Percentiles rank a stretch among this genome's conserved stretches.
phyloP scores from a whole-genome alignment of 2,888 invertebrate species.

The Aleiodes testaceus region DNA sequence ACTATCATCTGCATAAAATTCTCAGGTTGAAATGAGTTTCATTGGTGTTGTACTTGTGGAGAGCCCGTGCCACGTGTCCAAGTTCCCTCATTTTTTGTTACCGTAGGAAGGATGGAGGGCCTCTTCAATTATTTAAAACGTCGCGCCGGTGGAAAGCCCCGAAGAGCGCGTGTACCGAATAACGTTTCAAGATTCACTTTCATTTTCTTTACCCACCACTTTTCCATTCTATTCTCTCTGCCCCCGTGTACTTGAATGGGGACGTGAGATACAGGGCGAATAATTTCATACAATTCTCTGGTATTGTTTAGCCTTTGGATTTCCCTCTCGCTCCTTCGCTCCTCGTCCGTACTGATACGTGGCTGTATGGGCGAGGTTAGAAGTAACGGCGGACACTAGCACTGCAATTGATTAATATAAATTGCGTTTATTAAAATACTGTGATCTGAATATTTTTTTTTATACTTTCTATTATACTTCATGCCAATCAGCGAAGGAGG shows the following conservation, averaged over 20 bases:
- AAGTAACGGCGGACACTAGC: background rate
- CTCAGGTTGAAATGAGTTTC: slow-evolving; percentile 8
- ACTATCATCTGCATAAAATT: too few relatives aligned
- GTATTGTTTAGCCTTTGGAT: background rate
- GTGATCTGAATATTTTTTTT: too few relatives aligned
- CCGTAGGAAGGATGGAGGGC: slow-evolving; percentile 37
- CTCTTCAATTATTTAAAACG: slow-evolving; percentile 65
- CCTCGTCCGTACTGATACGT: background rate
- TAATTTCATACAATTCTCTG: slow-evolving; percentile 35
- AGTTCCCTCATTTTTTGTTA: slow-evolving; percentile 25
- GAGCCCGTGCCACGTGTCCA: slow-evolving; percentile 13
- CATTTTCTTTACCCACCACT: slow-evolving; percentile 54
- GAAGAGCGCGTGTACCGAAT: slow-evolving; percentile 57
- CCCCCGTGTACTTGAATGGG: slow-evolving; percentile 25
- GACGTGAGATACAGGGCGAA: slow-evolving; percentile 38
- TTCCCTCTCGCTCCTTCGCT: background rate
- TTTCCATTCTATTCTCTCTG: slow-evolving; percentile 1
- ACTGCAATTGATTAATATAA: too few relatives aligned
- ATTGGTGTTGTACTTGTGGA: background rate
- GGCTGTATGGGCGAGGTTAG: background rate
- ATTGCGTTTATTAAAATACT: too few relatives aligned
- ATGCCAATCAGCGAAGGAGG: too few relatives aligned
- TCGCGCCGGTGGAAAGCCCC: slow-evolving; percentile 55
- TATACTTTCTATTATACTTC: too few relatives aligned
- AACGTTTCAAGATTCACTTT: slow-evolving; percentile 65